A percentile compares a stretch with the other conserved stretches of the same genome.
phyloP scores from a whole-genome alignment of 2,113 vertebrate species.

The Psilopsiagon aymara region DNA sequence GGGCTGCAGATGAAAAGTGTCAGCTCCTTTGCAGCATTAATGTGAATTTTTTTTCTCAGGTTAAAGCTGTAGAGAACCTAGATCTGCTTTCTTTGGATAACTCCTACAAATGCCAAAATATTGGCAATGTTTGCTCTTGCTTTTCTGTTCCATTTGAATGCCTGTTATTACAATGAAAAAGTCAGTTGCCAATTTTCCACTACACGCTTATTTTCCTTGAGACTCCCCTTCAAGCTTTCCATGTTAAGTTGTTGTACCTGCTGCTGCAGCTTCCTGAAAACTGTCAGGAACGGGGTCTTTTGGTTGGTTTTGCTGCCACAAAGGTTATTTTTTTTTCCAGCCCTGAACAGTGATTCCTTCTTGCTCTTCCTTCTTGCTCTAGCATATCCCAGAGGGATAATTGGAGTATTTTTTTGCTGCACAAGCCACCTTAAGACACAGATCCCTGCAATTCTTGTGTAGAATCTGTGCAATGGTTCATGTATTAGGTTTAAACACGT shows the following conservation, averaged over 20 bases:
- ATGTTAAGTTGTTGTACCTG: background rate
- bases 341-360: background rate
- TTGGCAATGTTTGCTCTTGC: conserved; percentile 31
- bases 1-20: conserved; percentile 65
- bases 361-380: background rate
- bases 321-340: background rate
- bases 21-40: conserved; percentile 62
- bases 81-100: conserved; percentile 34
- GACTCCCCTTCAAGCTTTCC: background rate
- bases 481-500: background rate
- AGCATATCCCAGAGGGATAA: background rate
- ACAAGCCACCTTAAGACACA: background rate
- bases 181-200: conserved; percentile 41
- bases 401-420: background rate
- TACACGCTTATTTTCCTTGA: background rate
- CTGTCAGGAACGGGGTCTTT: background rate
- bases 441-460: background rate
- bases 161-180: conserved; percentile 47
- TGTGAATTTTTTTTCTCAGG: conserved; percentile 29
- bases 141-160: conserved; percentile 16
- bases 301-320: background rate
- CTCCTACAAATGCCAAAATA: conserved; percentile 67
- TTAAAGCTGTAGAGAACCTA: conserved; percentile 44
- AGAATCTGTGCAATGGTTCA: background rate
- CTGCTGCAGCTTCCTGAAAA: background rate